Percentiles rank a stretch among this genome's conserved stretches.
Conservation (phyloP, 2,888 invertebrate species). For the Epistrophe grossulariae region DNA sequence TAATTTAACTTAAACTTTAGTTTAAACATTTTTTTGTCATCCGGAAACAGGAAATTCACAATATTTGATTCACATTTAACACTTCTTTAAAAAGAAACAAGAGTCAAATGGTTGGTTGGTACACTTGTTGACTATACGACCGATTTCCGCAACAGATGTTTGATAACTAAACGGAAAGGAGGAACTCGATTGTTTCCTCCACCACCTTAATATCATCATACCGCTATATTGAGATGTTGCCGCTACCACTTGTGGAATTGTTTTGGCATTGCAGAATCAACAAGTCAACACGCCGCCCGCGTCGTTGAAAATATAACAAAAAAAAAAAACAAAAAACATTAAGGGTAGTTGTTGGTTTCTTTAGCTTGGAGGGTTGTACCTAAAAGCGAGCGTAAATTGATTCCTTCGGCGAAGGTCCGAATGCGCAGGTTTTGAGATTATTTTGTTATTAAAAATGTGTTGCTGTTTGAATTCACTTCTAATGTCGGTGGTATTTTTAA, state of each 20-base stretch:
- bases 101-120: background rate
- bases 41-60: constrained; percentile 23
- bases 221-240: constrained; percentile 51
- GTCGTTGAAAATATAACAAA: background rate
- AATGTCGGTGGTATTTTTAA: constrained; percentile 44
- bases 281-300: constrained; percentile 67
- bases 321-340: background rate
- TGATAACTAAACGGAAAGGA: constrained; percentile 74
- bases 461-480: constrained; percentile 20
- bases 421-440: constrained; percentile 70
- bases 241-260: constrained; percentile 75
- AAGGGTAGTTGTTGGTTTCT: constrained; percentile 66
- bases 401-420: constrained; percentile 34
- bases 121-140: constrained; percentile 73
- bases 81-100: constrained; percentile 5
- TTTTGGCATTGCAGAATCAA: constrained; percentile 75
- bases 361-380: constrained; percentile 74
- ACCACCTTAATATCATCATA: constrained; percentile 22
- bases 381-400: constrained; percentile 61
- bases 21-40: constrained; percentile 1
- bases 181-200: constrained; percentile 70
- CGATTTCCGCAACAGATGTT: constrained; percentile 76
- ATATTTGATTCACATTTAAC: background rate
- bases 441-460: constrained; percentile 20
- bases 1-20: background rate